Percentiles rank a stretch among this genome's conserved stretches.
Conservation (phyloP, 2,113 vertebrate genomes). For the Anguilla rostrata region DNA sequence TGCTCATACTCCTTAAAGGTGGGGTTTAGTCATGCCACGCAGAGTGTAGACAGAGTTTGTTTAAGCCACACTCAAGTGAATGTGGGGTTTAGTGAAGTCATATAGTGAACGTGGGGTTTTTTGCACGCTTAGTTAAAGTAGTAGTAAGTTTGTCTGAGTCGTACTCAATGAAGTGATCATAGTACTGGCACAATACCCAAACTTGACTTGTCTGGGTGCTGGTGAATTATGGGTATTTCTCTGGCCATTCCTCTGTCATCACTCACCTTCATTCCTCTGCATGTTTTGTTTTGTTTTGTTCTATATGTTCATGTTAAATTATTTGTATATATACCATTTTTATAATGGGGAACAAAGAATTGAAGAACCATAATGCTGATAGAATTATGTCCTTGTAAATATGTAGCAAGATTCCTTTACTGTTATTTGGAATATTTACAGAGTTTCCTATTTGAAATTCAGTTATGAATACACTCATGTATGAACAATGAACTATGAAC, state of each 20-base stretch:
- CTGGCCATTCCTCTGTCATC: neutral
- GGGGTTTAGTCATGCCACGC: no score
- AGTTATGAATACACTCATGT: neutral
- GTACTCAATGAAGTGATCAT: neutral
- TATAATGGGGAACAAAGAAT: neutral
- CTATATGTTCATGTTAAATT: neutral
- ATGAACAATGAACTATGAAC: neutral
- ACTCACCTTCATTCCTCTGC: neutral
- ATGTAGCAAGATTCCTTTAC: no score
- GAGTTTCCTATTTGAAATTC: no score
- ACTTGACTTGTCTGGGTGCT: neutral
- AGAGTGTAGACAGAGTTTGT: no score
- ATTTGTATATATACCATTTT: neutral
- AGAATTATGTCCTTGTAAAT: no score
- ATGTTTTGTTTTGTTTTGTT: neutral
- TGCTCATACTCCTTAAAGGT: no score
- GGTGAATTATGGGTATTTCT: neutral
- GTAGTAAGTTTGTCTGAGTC: no score
- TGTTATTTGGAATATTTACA: neutral
- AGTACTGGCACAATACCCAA: neutral
- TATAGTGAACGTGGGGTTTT: no score
- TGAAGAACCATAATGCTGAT: neutral
- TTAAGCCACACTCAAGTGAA: no score
- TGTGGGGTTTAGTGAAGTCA: no score
- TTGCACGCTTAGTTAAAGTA: no score